Percentiles rank a stretch among this genome's conserved stretches.
Evolutionary conservation across 2,113 vertebrate genomes (phyloP).

Genomic region (Cichladusa arquata): DNA sequence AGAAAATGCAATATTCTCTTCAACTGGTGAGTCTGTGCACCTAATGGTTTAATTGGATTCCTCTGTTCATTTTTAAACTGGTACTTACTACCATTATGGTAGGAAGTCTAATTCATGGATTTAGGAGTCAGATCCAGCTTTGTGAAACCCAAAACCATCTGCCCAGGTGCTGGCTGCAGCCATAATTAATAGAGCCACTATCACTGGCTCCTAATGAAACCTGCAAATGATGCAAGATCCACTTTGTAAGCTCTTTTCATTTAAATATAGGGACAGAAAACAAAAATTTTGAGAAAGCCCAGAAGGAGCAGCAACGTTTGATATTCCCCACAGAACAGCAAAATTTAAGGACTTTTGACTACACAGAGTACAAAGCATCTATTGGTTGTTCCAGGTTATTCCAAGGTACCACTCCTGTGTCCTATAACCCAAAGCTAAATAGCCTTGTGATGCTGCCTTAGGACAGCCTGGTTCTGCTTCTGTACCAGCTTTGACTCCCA

Average conservation of each 20-base stretch:
- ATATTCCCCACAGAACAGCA: not conserved
- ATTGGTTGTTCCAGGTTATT: not conserved
- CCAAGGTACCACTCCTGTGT: not conserved
- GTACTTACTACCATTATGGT: not conserved
- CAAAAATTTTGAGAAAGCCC: not conserved
- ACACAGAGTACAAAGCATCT: not conserved
- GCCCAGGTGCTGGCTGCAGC: not conserved
- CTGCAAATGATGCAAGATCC: not conserved
- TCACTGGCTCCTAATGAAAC: not conserved
- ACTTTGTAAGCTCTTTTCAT: not conserved
- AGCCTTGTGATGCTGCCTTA: not conserved
- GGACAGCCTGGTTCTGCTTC: not conserved
- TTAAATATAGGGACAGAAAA: not conserved
- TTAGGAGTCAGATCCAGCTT: not conserved
- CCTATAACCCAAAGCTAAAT: not conserved
- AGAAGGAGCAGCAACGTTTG: not conserved
- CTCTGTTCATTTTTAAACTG: not conserved
- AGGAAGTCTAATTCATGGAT: not conserved
- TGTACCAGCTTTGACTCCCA: not conserved
- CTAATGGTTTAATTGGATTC: not conserved
- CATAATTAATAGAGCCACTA: not conserved
- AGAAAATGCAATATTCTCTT: not conserved
- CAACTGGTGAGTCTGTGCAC: not conserved
- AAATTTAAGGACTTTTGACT: not conserved
- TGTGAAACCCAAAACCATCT: not conserved